Evolutionary conservation across 2,113 vertebrate species (phyloP).

Genomic region (Hippocampus guttulatus): DNA sequence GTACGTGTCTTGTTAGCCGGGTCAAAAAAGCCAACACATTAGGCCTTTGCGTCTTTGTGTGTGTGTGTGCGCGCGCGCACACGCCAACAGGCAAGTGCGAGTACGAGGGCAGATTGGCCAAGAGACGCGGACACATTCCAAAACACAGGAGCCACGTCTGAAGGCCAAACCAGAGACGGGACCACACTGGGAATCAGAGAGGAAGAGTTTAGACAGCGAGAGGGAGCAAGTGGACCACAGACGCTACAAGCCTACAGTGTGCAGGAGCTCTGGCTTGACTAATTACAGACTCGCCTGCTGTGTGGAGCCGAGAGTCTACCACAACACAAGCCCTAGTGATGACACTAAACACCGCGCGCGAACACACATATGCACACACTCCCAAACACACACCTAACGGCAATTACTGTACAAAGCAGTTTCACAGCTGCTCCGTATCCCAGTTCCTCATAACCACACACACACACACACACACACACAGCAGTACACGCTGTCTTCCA

Average conservation of each 20-base stretch:
- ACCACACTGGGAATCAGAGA: conserved; percentile 55
- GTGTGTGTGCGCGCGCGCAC: not conserved
- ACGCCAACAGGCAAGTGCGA: conserved; percentile 20
- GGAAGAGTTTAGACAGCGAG: conserved; percentile 46
- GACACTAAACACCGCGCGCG: conserved; percentile 58
- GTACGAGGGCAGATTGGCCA: conserved; percentile 37
- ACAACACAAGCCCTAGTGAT: conserved; percentile 70
- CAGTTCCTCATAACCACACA: conserved; percentile 45
- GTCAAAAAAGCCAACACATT: conserved; percentile 25
- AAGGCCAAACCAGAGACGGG: conserved; percentile 55
- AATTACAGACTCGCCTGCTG: conserved; percentile 70
- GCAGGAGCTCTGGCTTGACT: conserved; percentile 57
- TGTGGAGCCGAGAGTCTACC: conserved; percentile 74
- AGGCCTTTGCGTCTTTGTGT: conserved; percentile 1
- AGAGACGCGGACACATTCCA: conserved; percentile 40
- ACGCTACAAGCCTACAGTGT: conserved; percentile 57
- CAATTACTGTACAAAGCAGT: conserved; percentile 63
- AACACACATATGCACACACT: conserved; percentile 14
- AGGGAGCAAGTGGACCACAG: conserved; percentile 39
- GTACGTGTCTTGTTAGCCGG: conserved; percentile 27
- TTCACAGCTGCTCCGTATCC: conserved; percentile 62
- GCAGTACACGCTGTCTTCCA: conserved; percentile 22
- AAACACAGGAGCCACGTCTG: conserved; percentile 58
- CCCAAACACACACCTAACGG: conserved; percentile 8
- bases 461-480: conserved; percentile 37